Base-by-base conservation (phyloP, 2,113 vertebrate species). In the Siniperca chuatsi region DNA sequence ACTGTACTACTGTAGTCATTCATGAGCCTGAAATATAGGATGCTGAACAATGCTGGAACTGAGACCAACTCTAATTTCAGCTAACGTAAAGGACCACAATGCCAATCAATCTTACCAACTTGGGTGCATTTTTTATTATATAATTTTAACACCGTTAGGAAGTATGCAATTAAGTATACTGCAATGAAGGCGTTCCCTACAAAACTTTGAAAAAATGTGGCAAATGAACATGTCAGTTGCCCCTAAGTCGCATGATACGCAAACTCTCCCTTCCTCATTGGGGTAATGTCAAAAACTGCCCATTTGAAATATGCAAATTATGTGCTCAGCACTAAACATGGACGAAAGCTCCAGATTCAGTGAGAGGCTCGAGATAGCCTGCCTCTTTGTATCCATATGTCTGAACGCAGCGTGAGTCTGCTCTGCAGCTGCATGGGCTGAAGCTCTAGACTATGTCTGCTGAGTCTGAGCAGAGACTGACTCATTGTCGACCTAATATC, bases 401-500 rank as follows among this genome's bases (percentile, higher is more conserved):
- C 58, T 87, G 67, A 70, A 87, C 12, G 8, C 81, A 82, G 66
- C 25, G 11, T 61, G 70, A 71, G 62, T 33, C 73, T 44, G n/a
- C 83, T 64, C 74, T 86, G 78, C 88, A 90, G 86, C 88, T 92
- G 90, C 85, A 79, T 15, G 82, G 10, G 57, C 69, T 81, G 52
- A 82, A 46, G 60, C 74, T 65, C 29, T 0, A 72, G 23, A 50
- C 58, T 54, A 5, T 72, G 67, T 80, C 58, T 85, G 52, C 10
- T 0, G 46, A 76, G 67, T 68, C 58, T 25, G 69, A 83, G 60
- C 66, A 77, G 44, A 90, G 81, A 91, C 75, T 88, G 81, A 86
- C n/a, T 81, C 85, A 64, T 54, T 88, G 86, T 85, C 73, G 48
- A 21, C 25, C 54, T 33, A 1, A 72, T 78, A 75, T 87, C 76